Conservation (phyloP, 2,113 vertebrate genomes). For the Myotis brandtii region DNA sequence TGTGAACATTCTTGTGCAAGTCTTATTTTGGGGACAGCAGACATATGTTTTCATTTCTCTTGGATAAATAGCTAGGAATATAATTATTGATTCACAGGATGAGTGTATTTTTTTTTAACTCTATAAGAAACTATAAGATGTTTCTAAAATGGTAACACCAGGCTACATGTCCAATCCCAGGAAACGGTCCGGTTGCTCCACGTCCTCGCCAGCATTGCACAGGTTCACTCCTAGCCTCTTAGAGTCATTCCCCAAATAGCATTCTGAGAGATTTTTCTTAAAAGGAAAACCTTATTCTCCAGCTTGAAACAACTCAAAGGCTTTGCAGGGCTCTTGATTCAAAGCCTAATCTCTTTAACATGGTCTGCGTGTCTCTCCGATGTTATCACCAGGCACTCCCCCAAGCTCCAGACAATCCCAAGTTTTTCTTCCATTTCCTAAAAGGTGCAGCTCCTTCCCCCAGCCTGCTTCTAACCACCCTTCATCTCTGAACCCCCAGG, state of each 20-base stretch:
- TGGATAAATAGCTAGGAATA: conserved; percentile 17
- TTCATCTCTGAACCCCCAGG: neutral
- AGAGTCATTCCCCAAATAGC: neutral
- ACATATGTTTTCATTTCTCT: conserved; percentile 13
- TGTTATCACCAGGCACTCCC: neutral
- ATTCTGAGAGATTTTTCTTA: neutral
- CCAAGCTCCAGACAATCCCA: neutral
- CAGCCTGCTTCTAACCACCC: neutral
- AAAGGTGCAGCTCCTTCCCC: neutral
- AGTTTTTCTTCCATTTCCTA: neutral
- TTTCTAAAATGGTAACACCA: neutral
- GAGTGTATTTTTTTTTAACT: neutral
- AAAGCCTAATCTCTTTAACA: neutral
- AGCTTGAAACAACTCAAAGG: conserved; percentile 8
- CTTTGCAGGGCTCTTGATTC: neutral
- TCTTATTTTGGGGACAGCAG: neutral
- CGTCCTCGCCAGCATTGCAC: neutral
- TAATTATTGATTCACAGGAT: neutral
- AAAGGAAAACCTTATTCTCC: neutral
- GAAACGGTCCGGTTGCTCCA: neutral
- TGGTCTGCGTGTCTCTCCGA: neutral
- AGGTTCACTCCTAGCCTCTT: neutral
- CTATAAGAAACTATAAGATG: neutral
- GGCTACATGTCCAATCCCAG: neutral
- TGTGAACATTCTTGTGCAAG: neutral